These are phyloP conservation scores for Drosophila funebris DNA, from an alignment of 1,140 invertebrate genomes.

Conservation along the genomic window DNA sequence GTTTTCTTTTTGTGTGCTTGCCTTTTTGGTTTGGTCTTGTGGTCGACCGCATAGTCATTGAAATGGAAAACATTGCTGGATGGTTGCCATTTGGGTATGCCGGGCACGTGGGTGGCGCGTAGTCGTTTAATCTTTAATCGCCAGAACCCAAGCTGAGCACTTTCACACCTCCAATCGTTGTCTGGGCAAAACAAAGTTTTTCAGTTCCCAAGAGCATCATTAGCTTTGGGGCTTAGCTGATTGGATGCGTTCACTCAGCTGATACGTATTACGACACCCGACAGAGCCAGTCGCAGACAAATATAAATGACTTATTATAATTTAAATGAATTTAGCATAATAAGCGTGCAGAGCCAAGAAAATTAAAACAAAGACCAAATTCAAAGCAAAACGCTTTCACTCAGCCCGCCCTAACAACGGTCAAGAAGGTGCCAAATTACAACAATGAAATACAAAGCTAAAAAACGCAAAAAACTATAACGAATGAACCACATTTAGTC, in stretches of 20 bases:
- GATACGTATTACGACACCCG: conserved; percentile 58
- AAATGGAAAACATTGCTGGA: conserved; percentile 68
- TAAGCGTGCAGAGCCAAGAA: conserved; percentile 32
- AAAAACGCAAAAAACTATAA: conserved; percentile 37
- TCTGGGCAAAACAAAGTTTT: background rate
- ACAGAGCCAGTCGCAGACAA: background rate
- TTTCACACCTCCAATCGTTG: conserved; percentile 11
- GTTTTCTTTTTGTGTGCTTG: conserved; percentile 56
- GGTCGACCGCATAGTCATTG: conserved; percentile 50
- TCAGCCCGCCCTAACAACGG: conserved; percentile 31
- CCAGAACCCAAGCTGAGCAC: conserved; percentile 45
- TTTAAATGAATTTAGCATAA: conserved; percentile 75
- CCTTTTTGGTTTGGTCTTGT: conserved; percentile 44
- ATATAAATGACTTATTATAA: conserved; percentile 50
- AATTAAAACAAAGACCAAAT: conserved; percentile 50
- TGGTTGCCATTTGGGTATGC: conserved; percentile 46
- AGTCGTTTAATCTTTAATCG: conserved; percentile 2
- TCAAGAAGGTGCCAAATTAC: conserved; percentile 67
- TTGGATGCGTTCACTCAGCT: background rate
- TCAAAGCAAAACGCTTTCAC: conserved; percentile 54
- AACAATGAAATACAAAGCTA: conserved; percentile 27
- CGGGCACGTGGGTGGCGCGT: conserved; percentile 64
- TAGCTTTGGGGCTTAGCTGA: conserved; percentile 8
- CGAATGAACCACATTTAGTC: conserved; percentile 26
- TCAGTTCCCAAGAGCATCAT: conserved; percentile 30